phyloP scores from a whole-genome alignment of 1,140 invertebrate genomes.

The Ooceraea biroi region DNA sequence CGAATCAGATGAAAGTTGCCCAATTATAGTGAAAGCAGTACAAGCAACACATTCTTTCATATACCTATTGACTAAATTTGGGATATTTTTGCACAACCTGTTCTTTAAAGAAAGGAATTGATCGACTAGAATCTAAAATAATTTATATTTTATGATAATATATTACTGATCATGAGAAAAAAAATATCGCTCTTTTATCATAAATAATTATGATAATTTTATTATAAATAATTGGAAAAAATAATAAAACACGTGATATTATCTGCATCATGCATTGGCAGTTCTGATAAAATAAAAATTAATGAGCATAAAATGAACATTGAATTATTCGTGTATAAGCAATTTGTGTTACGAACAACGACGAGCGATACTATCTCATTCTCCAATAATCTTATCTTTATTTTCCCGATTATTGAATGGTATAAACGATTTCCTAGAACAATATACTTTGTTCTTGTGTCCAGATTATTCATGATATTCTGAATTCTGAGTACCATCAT shows the following conservation, averaged over 20 bases:
- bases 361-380: slow-evolving; percentile 16
- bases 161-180: too few species aligned
- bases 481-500: slow-evolving; percentile 1
- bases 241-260: not conserved
- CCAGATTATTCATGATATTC: slow-evolving; percentile 5
- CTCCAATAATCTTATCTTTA: slow-evolving; percentile 54
- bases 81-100: not conserved
- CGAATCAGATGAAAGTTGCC: not conserved
- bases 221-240: not conserved
- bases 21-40: not conserved
- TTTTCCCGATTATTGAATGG: slow-evolving; percentile 13
- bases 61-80: not conserved
- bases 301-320: not conserved
- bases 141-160: too few species aligned
- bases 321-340: not conserved
- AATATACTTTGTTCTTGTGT: not conserved
- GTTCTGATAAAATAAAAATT: slow-evolving; percentile 12
- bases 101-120: not conserved
- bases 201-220: too few species aligned
- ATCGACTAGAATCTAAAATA: too few species aligned
- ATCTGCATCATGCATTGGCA: too few species aligned
- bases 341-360: slow-evolving; percentile 1
- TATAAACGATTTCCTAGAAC: slow-evolving; percentile 10
- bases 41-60: not conserved
- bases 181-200: too few species aligned